Conservation (phyloP, 64 coral and sea anemone genomes). For the Trachythela sp. region DNA sequence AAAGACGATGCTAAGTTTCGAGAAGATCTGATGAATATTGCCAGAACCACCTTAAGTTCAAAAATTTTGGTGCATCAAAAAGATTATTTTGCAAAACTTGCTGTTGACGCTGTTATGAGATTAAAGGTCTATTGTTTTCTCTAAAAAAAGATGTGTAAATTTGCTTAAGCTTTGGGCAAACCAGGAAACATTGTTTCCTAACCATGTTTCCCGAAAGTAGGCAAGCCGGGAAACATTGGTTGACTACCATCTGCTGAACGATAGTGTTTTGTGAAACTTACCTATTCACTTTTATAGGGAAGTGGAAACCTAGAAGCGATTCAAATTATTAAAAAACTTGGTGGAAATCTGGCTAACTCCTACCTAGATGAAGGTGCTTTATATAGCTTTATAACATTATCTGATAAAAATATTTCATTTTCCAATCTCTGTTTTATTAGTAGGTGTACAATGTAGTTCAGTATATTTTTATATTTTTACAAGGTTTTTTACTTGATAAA, state of each 20-base stretch:
- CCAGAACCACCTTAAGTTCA: constrained; percentile 92
- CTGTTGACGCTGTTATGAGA: constrained; percentile 89
- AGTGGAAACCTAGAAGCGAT: constrained; percentile 97
- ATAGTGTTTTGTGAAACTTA: too few relatives aligned
- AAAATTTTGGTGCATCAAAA: constrained; percentile 89
- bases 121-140: constrained; percentile 34
- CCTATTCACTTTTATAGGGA: constrained; percentile 35
- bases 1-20: constrained; percentile 69
- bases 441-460: not conserved
- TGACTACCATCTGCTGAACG: too few relatives aligned
- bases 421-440: too few relatives aligned
- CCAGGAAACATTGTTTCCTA: too few relatives aligned
- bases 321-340: constrained; percentile 99
- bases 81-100: constrained; percentile 94
- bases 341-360: constrained; percentile 90
- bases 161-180: too few relatives aligned
- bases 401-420: too few relatives aligned
- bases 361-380: constrained; percentile 98
- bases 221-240: too few relatives aligned
- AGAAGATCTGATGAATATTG: constrained; percentile 97
- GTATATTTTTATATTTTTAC: not conserved
- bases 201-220: too few relatives aligned
- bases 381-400: not conserved
- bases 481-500: constrained; percentile 95
- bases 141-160: not conserved